phyloP scores from a whole-genome alignment of 2,888 invertebrate genomes.

The Eilema depressum region DNA sequence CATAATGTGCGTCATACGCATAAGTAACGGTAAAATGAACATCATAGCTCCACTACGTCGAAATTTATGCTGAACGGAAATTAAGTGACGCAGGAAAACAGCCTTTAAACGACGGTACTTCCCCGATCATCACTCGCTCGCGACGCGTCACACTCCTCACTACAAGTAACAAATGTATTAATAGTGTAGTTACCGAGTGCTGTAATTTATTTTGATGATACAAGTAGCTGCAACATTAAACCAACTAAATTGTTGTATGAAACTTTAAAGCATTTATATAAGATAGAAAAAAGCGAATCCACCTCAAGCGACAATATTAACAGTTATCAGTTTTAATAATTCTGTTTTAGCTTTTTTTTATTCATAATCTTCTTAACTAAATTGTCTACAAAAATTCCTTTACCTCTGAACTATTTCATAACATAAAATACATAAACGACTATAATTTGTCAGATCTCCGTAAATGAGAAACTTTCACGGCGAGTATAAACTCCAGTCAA shows the following conservation, averaged over 20 bases:
- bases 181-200: not conserved
- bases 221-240: no score
- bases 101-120: not conserved
- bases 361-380: not conserved
- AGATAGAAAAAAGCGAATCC: no score
- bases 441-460: not conserved
- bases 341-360: no score
- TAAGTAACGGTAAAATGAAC: not conserved
- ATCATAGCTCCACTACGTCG: not conserved
- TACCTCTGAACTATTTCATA: not conserved
- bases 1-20: not conserved
- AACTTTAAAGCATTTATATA: no score
- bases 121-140: not conserved
- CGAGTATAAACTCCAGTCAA: not conserved
- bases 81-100: not conserved
- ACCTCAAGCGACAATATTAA: no score
- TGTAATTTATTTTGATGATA: no score
- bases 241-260: no score
- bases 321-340: no score
- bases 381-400: not conserved
- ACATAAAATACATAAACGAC: not conserved
- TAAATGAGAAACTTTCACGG: not conserved
- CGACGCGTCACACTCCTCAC: not conserved
- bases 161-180: not conserved
- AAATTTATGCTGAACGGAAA: slow-evolving; percentile 1